phyloP scores from a whole-genome alignment of 2,113 vertebrate species.

The Thamnophis sirtalis region DNA sequence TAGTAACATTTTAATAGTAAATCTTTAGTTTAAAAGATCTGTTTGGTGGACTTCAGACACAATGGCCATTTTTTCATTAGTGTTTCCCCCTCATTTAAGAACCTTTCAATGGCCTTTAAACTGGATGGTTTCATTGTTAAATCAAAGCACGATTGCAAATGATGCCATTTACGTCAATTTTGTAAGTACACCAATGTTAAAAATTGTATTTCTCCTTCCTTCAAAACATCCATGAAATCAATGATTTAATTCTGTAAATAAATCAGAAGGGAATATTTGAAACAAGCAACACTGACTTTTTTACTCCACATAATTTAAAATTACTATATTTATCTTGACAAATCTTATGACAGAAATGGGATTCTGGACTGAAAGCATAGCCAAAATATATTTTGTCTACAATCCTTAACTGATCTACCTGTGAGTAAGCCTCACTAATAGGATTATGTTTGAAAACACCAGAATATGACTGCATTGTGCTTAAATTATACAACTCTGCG shows the following conservation, averaged over 20 bases:
- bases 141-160: neutral
- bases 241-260: neutral
- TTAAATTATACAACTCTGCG: neutral
- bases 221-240: neutral
- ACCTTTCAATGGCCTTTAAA: neutral
- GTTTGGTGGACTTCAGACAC: neutral
- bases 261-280: neutral
- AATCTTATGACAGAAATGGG: neutral
- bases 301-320: neutral
- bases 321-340: neutral
- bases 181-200: neutral
- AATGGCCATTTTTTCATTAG: neutral
- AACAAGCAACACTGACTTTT: neutral
- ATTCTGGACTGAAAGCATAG: neutral
- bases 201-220: neutral
- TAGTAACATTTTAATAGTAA: neutral
- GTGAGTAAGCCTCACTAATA: neutral
- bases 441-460: neutral
- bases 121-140: neutral
- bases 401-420: neutral
- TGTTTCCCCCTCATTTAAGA: neutral
- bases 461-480: neutral
- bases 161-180: neutral
- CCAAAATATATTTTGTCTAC: neutral
- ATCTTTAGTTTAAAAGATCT: neutral